These are phyloP conservation scores for Cryptotermes secundus DNA, from an alignment of 1,140 invertebrate species.

Conservation along the genomic window DNA sequence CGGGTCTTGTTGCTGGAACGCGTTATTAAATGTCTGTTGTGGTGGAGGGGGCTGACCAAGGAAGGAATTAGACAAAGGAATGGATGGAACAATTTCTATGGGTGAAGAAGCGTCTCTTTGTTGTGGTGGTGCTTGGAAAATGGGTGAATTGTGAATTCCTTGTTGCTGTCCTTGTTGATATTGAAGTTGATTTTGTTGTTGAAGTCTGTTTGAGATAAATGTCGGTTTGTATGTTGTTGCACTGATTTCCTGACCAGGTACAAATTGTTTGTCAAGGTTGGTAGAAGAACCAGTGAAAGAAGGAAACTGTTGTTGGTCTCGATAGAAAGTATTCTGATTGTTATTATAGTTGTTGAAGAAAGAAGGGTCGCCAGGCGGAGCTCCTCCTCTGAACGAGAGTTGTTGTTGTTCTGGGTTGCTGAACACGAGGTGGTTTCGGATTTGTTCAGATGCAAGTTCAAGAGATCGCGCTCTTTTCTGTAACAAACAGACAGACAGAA, in stretches of 20 bases:
- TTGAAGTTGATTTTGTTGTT: conserved; percentile 34
- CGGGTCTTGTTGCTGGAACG: conserved; percentile 28
- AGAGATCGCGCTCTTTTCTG: conserved; percentile 41
- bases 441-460: conserved; percentile 31
- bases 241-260: conserved; percentile 30
- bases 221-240: conserved; percentile 35
- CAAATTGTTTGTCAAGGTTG: background rate
- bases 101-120: background rate
- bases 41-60: background rate
- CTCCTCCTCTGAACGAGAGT: background rate
- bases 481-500: conserved; percentile 41
- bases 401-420: conserved; percentile 18
- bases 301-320: background rate
- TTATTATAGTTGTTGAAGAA: conserved; percentile 12
- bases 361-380: background rate
- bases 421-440: conserved; percentile 18
- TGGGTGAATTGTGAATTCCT: background rate
- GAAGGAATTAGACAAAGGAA: background rate
- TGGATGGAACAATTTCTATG: background rate
- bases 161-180: conserved; percentile 36
- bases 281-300: background rate
- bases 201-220: conserved; percentile 35
- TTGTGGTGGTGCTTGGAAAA: background rate
- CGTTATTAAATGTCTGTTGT: conserved; percentile 30
- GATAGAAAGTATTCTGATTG: conserved; percentile 7